A percentile compares a stretch with the other conserved stretches of the same genome.
These are phyloP conservation scores for Drosophila atroscutellata DNA, from an alignment of 2,888 invertebrate species.

Conservation along the genomic window DNA sequence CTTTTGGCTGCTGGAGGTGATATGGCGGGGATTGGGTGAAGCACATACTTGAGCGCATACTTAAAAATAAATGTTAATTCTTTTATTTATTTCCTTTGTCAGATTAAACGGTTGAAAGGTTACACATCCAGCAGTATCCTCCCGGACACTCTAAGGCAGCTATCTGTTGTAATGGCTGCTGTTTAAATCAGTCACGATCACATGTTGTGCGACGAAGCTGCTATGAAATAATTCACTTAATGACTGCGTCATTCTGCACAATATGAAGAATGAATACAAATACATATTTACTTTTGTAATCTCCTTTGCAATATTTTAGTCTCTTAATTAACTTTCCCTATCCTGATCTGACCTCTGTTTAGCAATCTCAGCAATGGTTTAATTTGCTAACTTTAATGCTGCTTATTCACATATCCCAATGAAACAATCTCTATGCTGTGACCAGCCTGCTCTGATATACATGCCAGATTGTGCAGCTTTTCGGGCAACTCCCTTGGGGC, in stretches of 20 bases:
- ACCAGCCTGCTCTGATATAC: slow-evolving; percentile 30
- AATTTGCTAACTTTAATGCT: neutral
- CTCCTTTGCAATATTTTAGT: neutral
- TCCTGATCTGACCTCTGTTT: neutral
- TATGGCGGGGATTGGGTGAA: slow-evolving; percentile 13
- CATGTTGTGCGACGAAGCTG: slow-evolving; percentile 36
- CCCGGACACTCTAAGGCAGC: neutral
- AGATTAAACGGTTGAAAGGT: slow-evolving; percentile 80
- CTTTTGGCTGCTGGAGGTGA: slow-evolving; percentile 19
- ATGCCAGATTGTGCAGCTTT: slow-evolving; percentile 41
- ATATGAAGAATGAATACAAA: slow-evolving; percentile 3
- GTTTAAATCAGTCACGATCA: slow-evolving; percentile 60
- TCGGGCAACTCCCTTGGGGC: slow-evolving; percentile 58
- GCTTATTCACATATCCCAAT: slow-evolving; percentile 34
- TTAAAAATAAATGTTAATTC: slow-evolving; percentile 81
- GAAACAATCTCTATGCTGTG: slow-evolving; percentile 17
- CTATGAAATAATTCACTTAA: slow-evolving; percentile 53
- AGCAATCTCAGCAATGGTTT: neutral
- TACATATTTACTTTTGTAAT: neutral
- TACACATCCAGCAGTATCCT: slow-evolving; percentile 44
- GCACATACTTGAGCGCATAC: slow-evolving; percentile 71
- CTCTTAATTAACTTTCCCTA: slow-evolving; percentile 1
- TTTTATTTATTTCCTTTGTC: slow-evolving; percentile 81
- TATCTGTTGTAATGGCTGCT: slow-evolving; percentile 38
- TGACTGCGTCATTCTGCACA: slow-evolving; percentile 28